These are phyloP conservation scores for Drosophila novamexicana DNA, from an alignment of 1,140 invertebrate genomes.

Conservation along the genomic window DNA sequence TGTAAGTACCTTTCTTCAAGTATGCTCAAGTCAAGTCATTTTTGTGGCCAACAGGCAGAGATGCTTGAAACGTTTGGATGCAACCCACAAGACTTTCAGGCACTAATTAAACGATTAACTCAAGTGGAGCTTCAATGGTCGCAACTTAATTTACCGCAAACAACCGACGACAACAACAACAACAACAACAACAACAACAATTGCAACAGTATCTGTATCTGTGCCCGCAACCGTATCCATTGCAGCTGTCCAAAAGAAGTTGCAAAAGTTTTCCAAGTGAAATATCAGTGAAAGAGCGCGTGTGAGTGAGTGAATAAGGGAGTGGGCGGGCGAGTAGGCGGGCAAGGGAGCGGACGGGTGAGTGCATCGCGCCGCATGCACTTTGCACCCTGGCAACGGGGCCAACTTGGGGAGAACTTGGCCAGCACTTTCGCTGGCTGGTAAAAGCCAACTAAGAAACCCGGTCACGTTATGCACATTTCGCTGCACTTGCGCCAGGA, in stretches of 20 bases:
- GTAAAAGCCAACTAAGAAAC: constrained; percentile 78
- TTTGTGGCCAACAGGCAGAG: neutral
- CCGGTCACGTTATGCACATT: constrained; percentile 81
- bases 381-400: constrained; percentile 24
- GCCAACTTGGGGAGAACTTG: constrained; percentile 20
- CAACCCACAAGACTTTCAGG: constrained; percentile 16
- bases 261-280: constrained; percentile 76
- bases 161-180: constrained; percentile 36
- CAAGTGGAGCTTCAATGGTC: constrained; percentile 74
- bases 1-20: neutral
- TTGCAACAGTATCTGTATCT: constrained; percentile 13
- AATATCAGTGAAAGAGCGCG: constrained; percentile 52
- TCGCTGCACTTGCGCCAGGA: constrained; percentile 64
- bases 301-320: neutral
- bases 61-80: constrained; percentile 9
- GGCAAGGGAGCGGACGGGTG: neutral
- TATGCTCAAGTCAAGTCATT: neutral
- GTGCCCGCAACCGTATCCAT: constrained; percentile 56
- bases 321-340: neutral
- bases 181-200: constrained; percentile 11
- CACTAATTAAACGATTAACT: constrained; percentile 81
- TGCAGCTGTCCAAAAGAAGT: constrained; percentile 76
- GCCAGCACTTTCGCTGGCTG: constrained; percentile 32
- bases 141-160: constrained; percentile 79
- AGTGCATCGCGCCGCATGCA: constrained; percentile 41